These are phyloP conservation scores for Mergus octosetaceus DNA, from an alignment of 2,797 vertebrate species.

Conservation along the genomic window DNA sequence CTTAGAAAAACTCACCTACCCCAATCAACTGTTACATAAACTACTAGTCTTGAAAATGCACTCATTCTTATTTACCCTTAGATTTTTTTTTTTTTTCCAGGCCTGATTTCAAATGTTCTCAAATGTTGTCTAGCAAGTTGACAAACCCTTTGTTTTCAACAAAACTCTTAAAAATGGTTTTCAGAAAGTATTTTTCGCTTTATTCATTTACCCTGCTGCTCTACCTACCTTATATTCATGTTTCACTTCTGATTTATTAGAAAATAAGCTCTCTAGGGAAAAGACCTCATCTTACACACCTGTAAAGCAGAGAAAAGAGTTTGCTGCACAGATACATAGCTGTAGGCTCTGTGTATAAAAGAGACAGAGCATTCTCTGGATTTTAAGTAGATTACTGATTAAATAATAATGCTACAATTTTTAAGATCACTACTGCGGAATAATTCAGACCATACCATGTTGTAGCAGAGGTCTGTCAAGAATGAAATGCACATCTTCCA, in stretches of 20 bases:
- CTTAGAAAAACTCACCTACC: neutral
- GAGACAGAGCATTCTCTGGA: neutral
- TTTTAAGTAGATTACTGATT: neutral
- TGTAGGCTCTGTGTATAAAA: neutral
- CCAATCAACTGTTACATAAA: neutral
- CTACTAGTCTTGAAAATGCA: neutral
- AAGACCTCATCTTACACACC: neutral
- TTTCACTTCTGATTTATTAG: neutral
- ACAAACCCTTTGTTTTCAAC: neutral
- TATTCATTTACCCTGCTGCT: neutral
- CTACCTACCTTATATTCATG: neutral
- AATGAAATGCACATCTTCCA: neutral
- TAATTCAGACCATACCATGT: neutral
- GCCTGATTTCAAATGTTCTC: neutral
- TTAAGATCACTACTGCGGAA: neutral
- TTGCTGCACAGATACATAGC: neutral
- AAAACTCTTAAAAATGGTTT: neutral
- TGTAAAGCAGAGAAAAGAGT: neutral
- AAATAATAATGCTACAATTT: neutral
- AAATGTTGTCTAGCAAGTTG: neutral
- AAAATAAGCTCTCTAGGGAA: neutral
- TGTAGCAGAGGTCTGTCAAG: neutral
- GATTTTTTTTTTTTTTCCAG: neutral
- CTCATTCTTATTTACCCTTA: neutral
- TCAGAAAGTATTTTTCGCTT: neutral